These are phyloP conservation scores for Trachops cirrhosus DNA, from an alignment of 2,797 vertebrate genomes.

Conservation along the genomic window DNA sequence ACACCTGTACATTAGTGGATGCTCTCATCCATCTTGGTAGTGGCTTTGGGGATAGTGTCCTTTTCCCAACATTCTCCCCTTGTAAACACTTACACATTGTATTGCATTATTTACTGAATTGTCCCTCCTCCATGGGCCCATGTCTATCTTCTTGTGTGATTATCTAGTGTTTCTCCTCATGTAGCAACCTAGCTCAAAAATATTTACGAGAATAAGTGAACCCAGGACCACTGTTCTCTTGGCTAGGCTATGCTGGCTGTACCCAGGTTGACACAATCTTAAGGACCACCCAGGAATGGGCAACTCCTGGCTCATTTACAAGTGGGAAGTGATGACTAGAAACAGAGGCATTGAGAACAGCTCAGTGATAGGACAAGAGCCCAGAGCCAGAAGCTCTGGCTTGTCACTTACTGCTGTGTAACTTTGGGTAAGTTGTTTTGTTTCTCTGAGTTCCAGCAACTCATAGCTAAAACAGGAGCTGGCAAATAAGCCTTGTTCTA, in stretches of 20 bases:
- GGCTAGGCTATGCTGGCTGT: background rate
- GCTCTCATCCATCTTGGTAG: background rate
- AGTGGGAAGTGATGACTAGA: background rate
- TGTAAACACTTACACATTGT: background rate
- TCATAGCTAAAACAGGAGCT: background rate
- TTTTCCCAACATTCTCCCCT: background rate
- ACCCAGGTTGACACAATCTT: background rate
- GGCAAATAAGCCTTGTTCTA: background rate
- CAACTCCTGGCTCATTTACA: background rate
- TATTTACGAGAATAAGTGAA: conserved; percentile 11
- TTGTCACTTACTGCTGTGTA: background rate
- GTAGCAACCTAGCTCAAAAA: background rate
- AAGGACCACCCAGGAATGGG: background rate
- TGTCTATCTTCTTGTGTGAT: background rate
- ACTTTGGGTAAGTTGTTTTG: background rate
- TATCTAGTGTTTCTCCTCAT: background rate
- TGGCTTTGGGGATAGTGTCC: background rate
- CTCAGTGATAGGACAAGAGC: background rate
- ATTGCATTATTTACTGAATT: conserved; percentile 17
- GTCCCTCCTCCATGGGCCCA: background rate
- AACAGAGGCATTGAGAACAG: background rate
- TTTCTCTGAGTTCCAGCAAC: conserved; percentile 22
- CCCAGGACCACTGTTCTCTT: background rate
- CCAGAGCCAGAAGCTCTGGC: background rate
- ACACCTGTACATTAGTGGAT: background rate